Conservation (phyloP, 1,140 invertebrate genomes). For the Diabrotica undecimpunctata region DNA sequence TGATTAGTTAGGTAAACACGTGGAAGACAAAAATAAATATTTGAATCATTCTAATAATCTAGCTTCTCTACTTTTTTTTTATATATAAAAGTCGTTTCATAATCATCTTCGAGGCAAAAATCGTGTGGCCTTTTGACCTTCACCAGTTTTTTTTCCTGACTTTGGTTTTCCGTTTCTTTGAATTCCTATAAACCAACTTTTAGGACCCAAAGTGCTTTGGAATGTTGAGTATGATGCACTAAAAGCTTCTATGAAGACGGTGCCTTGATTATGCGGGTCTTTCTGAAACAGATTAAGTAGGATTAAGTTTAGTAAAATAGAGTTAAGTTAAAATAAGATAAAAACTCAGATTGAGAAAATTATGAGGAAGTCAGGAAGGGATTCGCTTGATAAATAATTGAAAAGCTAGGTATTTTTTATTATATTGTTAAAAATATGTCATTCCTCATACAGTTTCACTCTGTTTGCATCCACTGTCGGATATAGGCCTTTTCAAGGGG, state of each 20-base stretch:
- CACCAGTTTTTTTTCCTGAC: conserved; percentile 52
- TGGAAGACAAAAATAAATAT: background rate
- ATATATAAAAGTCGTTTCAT: background rate
- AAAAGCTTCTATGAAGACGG: conserved; percentile 55
- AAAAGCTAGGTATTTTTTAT: no score
- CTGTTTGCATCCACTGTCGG: no score
- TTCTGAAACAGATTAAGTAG: conserved; percentile 44
- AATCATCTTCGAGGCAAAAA: conserved; percentile 49
- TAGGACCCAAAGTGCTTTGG: conserved; percentile 53
- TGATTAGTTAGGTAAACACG: no score
- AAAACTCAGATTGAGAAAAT: background rate
- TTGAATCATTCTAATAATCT: background rate
- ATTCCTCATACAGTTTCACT: no score
- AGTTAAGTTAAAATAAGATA: background rate
- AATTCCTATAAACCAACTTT: conserved; percentile 59
- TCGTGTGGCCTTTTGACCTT: conserved; percentile 59
- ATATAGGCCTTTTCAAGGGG: no score
- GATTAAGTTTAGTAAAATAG: background rate
- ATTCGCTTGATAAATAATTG: no score
- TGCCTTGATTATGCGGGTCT: conserved; percentile 50
- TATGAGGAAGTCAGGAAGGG: background rate
- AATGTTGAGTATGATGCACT: conserved; percentile 56
- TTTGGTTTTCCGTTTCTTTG: conserved; percentile 59
- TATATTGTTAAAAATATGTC: no score
- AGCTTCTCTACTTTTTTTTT: background rate